Base-by-base conservation (phyloP, 2,888 invertebrate genomes). In the Steromphala cineraria region DNA sequence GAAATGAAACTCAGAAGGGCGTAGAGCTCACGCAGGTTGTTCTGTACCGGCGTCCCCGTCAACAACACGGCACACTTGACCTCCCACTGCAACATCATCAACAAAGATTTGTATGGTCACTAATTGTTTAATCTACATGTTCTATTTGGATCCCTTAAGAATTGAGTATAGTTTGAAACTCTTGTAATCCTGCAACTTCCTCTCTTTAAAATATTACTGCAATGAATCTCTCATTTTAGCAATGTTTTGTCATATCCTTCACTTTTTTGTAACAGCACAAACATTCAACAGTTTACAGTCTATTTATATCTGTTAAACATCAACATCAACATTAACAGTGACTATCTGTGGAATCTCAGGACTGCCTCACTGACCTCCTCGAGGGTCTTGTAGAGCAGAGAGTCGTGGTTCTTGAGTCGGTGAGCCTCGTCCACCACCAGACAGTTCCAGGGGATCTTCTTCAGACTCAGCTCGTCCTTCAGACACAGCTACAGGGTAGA, bases 31-130 rank as follows among this genome's bases (percentile, higher is more conserved):
- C 84, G 80, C 31, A 94, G 87, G 81, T 94, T 93, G 87, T 94
- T 94, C 87, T 94, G 94, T 19, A 94, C 90, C 8, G 94, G 94
- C 10, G 94, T 94, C 2, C 94, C 94, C 17, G 94, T 94, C 81
- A 94, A 84, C 67, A 94, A 86, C 4, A 94, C 82, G 17, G 87
- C 81, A 71, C 88, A 87, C 0, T 85, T 77, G 40, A 91, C 84
- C 75, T 89, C 85, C 89, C 91, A 92, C 92, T 93, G 85, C 15
- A 85, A 85, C 55, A 80, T 46, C 67, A 80, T 21, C 52, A 80
- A 80, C 8, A 77, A n/a, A 55, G 53, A 31, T 7, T 36, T 40
- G 3, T 3, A 24, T 1, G 75, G n/a, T n/a, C 21, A 5, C 8
- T 52, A 2, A 46, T n/a, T 78, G 8, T 19, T 8, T 19, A 5